These are phyloP conservation scores for Sardina pilchardus DNA, from an alignment of 2,113 vertebrate species.

Conservation along the genomic window DNA sequence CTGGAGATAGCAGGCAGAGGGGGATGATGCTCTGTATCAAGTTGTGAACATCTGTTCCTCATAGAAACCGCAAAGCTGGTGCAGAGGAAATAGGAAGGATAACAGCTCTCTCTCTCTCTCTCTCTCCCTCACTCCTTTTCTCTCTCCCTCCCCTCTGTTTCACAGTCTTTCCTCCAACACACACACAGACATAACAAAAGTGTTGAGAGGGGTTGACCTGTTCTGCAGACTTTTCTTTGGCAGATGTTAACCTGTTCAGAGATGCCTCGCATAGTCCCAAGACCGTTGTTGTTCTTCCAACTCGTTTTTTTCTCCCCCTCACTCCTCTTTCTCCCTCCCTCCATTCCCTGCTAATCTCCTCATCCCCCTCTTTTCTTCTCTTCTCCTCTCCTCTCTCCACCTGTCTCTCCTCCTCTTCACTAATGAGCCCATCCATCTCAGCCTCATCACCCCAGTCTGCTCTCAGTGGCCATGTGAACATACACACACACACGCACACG, in stretches of 20 bases:
- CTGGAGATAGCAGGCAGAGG: slow-evolving; percentile 72
- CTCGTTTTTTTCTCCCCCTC: neutral
- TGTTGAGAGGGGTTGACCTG: neutral
- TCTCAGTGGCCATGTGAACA: slow-evolving; percentile 10
- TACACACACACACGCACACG: neutral
- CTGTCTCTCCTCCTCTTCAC: slow-evolving; percentile 26
- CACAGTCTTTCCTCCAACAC: neutral
- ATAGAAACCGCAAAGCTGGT: slow-evolving; percentile 76
- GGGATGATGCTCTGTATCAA: slow-evolving; percentile 75
- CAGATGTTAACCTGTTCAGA: slow-evolving; percentile 7
- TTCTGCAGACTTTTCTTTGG: neutral
- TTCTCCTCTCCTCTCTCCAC: slow-evolving; percentile 14
- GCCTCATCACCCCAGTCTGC: slow-evolving; percentile 14
- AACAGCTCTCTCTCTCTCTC: slow-evolving; percentile 55
- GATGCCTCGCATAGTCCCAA: neutral
- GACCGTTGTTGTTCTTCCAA: neutral
- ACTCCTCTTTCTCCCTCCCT: neutral
- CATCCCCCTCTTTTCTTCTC: slow-evolving; percentile 2
- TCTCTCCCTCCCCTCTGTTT: slow-evolving; percentile 19
- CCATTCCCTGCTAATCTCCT: neutral
- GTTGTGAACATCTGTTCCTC: slow-evolving; percentile 80
- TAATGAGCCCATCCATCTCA: slow-evolving; percentile 24
- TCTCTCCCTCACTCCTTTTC: slow-evolving; percentile 34
- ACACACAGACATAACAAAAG: neutral
- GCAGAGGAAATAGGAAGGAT: slow-evolving; percentile 73